A percentile compares a stretch with the other conserved stretches of the same genome.
Conservation (phyloP, 1,140 invertebrate species). For the Manduca sexta region DNA sequence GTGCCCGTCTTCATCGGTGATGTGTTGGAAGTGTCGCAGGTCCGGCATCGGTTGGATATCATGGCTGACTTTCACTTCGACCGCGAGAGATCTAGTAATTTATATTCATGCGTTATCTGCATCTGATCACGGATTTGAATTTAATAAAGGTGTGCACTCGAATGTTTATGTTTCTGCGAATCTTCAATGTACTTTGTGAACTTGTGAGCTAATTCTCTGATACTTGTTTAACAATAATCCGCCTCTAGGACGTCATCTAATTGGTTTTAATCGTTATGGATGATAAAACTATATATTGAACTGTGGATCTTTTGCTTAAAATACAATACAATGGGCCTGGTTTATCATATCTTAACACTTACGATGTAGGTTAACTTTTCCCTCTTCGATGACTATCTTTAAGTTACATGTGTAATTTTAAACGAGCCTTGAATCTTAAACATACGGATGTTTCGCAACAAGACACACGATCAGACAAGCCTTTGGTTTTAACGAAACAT, state of each 20-base stretch:
- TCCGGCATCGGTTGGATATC: slow-evolving; percentile 30
- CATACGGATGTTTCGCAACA: slow-evolving; percentile 24
- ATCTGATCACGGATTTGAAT: slow-evolving; percentile 55
- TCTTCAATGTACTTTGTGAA: background rate
- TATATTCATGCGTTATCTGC: slow-evolving; percentile 55
- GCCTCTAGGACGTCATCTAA: slow-evolving; percentile 1
- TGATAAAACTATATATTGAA: too few species aligned
- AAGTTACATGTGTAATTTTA: too few species aligned
- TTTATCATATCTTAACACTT: too few species aligned
- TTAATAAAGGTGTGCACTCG: slow-evolving; percentile 17
- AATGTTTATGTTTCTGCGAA: slow-evolving; percentile 9
- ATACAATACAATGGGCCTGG: too few species aligned
- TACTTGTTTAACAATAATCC: slow-evolving; percentile 1
- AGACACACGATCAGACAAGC: slow-evolving; percentile 21
- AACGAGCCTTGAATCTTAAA: background rate
- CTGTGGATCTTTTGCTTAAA: too few species aligned
- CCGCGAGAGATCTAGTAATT: slow-evolving; percentile 43
- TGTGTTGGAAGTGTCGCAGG: slow-evolving; percentile 31
- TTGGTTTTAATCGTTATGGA: background rate
- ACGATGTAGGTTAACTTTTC: too few species aligned
- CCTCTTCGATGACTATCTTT: too few species aligned
- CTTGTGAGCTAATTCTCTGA: background rate
- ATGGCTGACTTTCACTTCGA: slow-evolving; percentile 54
- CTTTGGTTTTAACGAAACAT: slow-evolving; percentile 14
- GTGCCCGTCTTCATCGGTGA: slow-evolving; percentile 31